These are phyloP conservation scores for Euphydryas editha DNA, from an alignment of 2,888 invertebrate species.

Conservation along the genomic window DNA sequence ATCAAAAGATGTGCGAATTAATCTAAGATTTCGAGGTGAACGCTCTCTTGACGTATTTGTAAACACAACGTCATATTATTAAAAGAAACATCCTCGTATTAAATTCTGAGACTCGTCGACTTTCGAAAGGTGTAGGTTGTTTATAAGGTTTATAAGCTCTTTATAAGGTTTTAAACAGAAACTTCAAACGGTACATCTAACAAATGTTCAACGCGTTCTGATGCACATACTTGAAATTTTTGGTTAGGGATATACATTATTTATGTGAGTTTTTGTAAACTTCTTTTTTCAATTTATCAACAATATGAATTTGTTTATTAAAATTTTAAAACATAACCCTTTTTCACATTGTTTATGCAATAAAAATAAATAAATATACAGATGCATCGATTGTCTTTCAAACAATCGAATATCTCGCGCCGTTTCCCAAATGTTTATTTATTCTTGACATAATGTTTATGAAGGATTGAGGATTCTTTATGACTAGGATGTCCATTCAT, in stretches of 20 bases:
- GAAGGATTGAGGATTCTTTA: not conserved
- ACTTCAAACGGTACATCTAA: too few relatives aligned
- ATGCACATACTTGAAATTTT: too few relatives aligned
- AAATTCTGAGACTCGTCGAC: conserved; percentile 20
- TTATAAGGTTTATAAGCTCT: too few relatives aligned
- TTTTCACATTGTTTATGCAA: not conserved
- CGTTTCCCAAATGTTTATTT: conserved; percentile 21
- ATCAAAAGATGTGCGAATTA: conserved; percentile 39
- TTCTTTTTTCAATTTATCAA: not conserved
- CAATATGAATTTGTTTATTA: not conserved
- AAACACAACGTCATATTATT: conserved; percentile 28
- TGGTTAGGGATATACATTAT: too few relatives aligned
- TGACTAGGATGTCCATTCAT: not conserved
- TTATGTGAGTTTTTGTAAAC: too few relatives aligned
- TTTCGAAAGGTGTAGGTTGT: not conserved
- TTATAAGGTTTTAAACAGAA: too few relatives aligned
- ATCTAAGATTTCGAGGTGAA: conserved; percentile 43
- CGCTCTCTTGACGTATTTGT: conserved; percentile 44
- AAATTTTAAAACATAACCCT: not conserved
- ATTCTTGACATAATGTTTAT: conserved; percentile 21
- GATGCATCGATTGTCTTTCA: conserved; percentile 23
- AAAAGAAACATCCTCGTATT: conserved; percentile 19
- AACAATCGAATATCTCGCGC: conserved; percentile 27
- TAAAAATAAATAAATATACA: not conserved
- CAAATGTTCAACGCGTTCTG: too few relatives aligned